phyloP scores from a whole-genome alignment of 2,888 invertebrate species.

The Trypoxylon attenuatum region DNA sequence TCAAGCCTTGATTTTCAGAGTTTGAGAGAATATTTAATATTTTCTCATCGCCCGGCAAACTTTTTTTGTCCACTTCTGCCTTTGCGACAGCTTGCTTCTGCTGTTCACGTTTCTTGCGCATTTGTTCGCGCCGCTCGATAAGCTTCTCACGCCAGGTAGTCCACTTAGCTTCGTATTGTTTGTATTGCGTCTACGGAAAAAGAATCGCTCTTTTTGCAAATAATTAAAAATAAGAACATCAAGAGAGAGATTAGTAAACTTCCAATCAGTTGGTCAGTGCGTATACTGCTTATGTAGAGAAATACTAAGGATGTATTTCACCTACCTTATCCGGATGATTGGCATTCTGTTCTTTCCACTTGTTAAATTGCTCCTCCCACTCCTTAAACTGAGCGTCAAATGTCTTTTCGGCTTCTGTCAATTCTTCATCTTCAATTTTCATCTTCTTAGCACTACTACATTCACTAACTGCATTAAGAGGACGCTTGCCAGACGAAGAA shows the following conservation, averaged over 20 bases:
- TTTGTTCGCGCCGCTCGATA: slow-evolving; percentile 86
- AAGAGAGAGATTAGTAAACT: too few species aligned
- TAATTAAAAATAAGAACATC: neutral
- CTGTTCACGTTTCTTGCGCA: slow-evolving; percentile 81
- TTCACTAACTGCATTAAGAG: slow-evolving; percentile 54
- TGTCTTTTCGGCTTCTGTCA: slow-evolving; percentile 84
- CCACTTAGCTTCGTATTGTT: slow-evolving; percentile 92
- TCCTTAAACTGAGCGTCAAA: slow-evolving; percentile 92
- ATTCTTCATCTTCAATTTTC: slow-evolving; percentile 69
- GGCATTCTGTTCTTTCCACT: slow-evolving; percentile 93
- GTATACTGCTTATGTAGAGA: neutral
- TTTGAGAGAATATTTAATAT: slow-evolving; percentile 70
- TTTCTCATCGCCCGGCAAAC: slow-evolving; percentile 68
- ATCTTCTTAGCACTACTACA: slow-evolving; percentile 69
- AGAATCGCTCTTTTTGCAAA: slow-evolving; percentile 12
- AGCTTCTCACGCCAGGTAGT: slow-evolving; percentile 88
- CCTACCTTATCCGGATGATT: slow-evolving; percentile 91
- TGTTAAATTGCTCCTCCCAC: slow-evolving; percentile 94
- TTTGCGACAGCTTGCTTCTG: slow-evolving; percentile 66
- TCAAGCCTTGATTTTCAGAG: slow-evolving; percentile 70
- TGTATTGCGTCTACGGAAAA: slow-evolving; percentile 79
- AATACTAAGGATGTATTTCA: slow-evolving; percentile 28
- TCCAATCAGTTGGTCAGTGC: too few species aligned
- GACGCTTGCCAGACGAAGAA: slow-evolving; percentile 57
- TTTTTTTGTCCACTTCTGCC: slow-evolving; percentile 67